Percentiles rank a stretch among this genome's conserved stretches.
phyloP scores from a whole-genome alignment of 2,797 vertebrate species.

The Falco columbarius region DNA sequence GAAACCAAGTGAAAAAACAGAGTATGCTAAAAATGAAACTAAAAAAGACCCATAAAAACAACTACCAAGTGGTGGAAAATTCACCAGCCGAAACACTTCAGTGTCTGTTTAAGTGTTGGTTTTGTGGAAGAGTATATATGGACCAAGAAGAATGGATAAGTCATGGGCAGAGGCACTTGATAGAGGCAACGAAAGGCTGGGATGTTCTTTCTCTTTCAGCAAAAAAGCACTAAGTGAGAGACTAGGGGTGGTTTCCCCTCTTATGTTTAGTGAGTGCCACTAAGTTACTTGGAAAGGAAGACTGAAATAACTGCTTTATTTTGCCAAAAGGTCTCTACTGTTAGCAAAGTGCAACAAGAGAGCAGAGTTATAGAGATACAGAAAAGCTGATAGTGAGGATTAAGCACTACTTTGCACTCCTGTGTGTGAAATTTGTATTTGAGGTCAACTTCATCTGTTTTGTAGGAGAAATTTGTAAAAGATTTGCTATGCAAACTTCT shows the following conservation, averaged over 20 bases:
- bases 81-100: conserved; percentile 74
- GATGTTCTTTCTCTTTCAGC: conserved; percentile 71
- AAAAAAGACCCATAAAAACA: conserved; percentile 89
- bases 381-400: not conserved
- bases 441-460: conserved; percentile 8
- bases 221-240: conserved; percentile 47
- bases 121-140: conserved; percentile 77
- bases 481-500: conserved; percentile 54
- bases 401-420: conserved; percentile 38
- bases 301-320: not conserved
- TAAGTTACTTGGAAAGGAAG: not conserved
- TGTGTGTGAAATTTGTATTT: not conserved
- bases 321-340: conserved; percentile 9
- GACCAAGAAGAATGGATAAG: conserved; percentile 84
- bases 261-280: not conserved
- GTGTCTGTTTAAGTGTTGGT: conserved; percentile 80
- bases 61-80: conserved; percentile 87
- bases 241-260: not conserved
- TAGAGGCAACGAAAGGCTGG: conserved; percentile 79
- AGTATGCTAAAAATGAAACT: conserved; percentile 93
- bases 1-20: conserved; percentile 78
- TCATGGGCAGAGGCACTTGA: conserved; percentile 80
- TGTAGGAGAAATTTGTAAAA: not conserved
- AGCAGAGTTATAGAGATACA: not conserved
- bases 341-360: not conserved